Conservation (phyloP, 2,888 invertebrate species). For the Lycophotia porphyrea region DNA sequence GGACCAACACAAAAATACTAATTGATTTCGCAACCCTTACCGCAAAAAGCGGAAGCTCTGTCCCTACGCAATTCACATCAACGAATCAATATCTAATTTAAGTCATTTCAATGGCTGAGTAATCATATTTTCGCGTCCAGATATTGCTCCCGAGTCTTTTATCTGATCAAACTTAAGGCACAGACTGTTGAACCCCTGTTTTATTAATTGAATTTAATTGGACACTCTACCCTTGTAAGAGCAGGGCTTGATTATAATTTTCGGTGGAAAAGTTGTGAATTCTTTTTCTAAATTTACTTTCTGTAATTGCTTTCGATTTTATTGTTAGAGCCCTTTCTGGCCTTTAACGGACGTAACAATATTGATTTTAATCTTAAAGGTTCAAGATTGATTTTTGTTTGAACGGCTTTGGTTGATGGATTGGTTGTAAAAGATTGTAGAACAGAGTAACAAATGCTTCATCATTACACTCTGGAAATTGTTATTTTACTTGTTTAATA, state of each 20-base stretch:
- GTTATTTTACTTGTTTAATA: constrained; percentile 22
- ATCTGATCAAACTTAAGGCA: constrained; percentile 57
- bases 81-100: constrained; percentile 52
- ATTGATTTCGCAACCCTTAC: constrained; percentile 26
- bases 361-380: constrained; percentile 29
- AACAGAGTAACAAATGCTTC: constrained; percentile 19
- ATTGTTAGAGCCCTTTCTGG: constrained; percentile 42
- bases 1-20: neutral
- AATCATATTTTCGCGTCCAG: constrained; percentile 49
- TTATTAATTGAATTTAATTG: constrained; percentile 72
- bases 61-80: constrained; percentile 23
- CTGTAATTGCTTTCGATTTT: constrained; percentile 64
- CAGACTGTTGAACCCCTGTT: constrained; percentile 58
- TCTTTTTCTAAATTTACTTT: constrained; percentile 45
- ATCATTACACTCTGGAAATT: constrained; percentile 13
- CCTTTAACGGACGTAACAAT: constrained; percentile 28
- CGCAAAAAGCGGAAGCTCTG: constrained; percentile 18
- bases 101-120: constrained; percentile 44
- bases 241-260: constrained; percentile 61
- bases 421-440: constrained; percentile 26
- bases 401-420: neutral
- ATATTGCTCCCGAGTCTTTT: constrained; percentile 48
- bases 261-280: constrained; percentile 41
- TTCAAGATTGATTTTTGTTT: constrained; percentile 23
- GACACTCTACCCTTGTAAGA: constrained; percentile 69